Percentiles rank a stretch among this genome's conserved stretches.
Conservation (phyloP, 2,888 invertebrate genomes). For the Lycocerus yunnanus region DNA sequence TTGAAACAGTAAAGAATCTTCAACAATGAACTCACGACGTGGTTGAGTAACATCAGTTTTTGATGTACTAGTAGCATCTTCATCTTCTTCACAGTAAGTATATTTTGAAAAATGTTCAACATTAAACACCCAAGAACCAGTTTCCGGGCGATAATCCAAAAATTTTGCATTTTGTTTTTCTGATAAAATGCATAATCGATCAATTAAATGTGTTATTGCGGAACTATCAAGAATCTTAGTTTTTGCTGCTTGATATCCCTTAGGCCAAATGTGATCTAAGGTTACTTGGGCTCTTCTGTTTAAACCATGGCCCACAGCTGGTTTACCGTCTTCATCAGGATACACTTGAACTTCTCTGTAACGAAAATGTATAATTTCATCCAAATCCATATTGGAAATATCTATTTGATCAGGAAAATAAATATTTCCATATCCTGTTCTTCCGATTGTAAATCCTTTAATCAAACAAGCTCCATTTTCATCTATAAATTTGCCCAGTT, state of each 20-base stretch:
- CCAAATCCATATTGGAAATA: constrained; percentile 83
- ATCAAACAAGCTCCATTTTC: constrained; percentile 82
- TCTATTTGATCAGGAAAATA: constrained; percentile 84
- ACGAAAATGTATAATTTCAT: constrained; percentile 87
- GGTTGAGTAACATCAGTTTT: background rate
- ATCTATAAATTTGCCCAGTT: constrained; percentile 72
- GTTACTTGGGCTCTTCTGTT: constrained; percentile 92
- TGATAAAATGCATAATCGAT: constrained; percentile 81
- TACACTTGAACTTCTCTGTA: constrained; percentile 95
- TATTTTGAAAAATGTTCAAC: constrained; percentile 96
- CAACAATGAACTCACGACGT: background rate
- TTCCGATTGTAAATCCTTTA: constrained; percentile 85
- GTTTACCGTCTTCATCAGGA: constrained; percentile 88
- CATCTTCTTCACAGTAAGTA: constrained; percentile 83
- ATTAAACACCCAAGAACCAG: constrained; percentile 97
- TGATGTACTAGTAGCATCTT: constrained; percentile 58
- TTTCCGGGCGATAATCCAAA: constrained; percentile 92
- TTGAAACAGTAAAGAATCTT: background rate
- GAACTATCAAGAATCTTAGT: constrained; percentile 78
- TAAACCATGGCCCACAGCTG: constrained; percentile 79
- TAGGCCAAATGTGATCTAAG: constrained; percentile 92
- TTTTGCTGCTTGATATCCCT: constrained; percentile 73
- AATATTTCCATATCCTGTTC: constrained; percentile 89
- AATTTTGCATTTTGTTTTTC: constrained; percentile 89
- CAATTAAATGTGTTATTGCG: constrained; percentile 81